Conservation (phyloP, 2,888 invertebrate genomes). For the Tanaodytes sp. region DNA sequence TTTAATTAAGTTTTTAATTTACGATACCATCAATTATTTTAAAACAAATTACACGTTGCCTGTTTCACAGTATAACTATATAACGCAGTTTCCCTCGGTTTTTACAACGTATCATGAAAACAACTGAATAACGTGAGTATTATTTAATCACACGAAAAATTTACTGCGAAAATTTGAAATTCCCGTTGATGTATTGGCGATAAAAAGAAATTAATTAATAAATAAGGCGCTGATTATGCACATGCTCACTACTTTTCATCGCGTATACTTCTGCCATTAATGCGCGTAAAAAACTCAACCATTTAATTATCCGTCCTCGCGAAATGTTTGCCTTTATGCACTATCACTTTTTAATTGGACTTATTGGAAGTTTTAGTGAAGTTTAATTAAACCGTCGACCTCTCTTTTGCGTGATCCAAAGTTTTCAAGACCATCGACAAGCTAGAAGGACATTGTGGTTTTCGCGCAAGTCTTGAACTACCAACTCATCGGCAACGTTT, state of each 20-base stretch:
- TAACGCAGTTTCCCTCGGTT: too few species aligned
- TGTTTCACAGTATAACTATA: too few species aligned
- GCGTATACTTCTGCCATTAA: conserved; percentile 30
- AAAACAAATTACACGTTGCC: too few species aligned
- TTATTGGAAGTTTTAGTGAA: conserved; percentile 56
- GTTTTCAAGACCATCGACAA: conserved; percentile 60
- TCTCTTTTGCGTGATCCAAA: conserved; percentile 55
- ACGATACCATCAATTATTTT: too few species aligned
- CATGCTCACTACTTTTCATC: conserved; percentile 13
- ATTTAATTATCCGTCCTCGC: conserved; percentile 60
- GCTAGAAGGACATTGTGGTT: conserved; percentile 25
- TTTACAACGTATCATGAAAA: too few species aligned
- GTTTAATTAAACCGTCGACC: conserved; percentile 63
- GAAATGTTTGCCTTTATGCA: conserved; percentile 57
- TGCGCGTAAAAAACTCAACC: conserved; percentile 53
- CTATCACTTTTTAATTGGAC: conserved; percentile 63
- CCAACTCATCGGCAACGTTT: conserved; percentile 9
- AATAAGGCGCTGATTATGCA: conserved; percentile 8
- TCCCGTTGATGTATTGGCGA: conserved; percentile 1
- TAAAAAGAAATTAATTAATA: conserved; percentile 11
- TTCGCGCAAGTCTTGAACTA: conserved; percentile 18
- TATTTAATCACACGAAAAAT: conserved; percentile 20
- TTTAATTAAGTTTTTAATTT: too few species aligned
- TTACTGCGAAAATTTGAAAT: conserved; percentile 10
- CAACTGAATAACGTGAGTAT: too few species aligned